Base-by-base conservation (phyloP, 1,140 invertebrate genomes). In the Plectrocnemia conspersa region DNA sequence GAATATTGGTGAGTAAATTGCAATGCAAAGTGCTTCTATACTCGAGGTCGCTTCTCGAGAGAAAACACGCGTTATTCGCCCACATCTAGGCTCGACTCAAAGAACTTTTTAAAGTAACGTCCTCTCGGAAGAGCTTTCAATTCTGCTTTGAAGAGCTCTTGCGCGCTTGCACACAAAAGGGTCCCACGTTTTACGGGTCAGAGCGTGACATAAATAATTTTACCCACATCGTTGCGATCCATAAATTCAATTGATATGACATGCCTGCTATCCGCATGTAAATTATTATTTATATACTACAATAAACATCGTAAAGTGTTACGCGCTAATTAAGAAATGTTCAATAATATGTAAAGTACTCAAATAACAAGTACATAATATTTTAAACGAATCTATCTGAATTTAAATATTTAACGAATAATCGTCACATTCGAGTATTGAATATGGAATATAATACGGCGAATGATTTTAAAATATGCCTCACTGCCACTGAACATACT, bases 51-150 rank as follows among this genome's bases (percentile, higher is more conserved):
- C 15, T 11, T 18, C 10, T 40, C 36, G 38, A 24, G 49, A 52
- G 24, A 45, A 54, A 52, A 52, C 35, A 36, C 49, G 41, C 41
- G 41, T 41, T 44, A 32, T 33, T 25, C 52, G 27, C 52, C 52
- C 52, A 54, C 52, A 45, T 45, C 11, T 9, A n/a, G 29, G 16
- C 27, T 29, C 19, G 33, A 36, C 47, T 50, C 47, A 36, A 50
- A 50, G 49, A 40, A 5, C 10, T 7, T n/a, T 25, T 22, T 41
- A 36, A 52, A 24, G 49, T 41, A 52, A 52, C 41, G 49, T 36
- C 47, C 47, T 21, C 33, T 10, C 19, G 27, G 35, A n/a, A n/a
- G n/a, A 52, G 49, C 49, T 40, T 52, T 52, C 49, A 52, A 41
- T 41, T 25, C 35, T 4, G 18, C 18, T 6, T 13, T 52, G 46